Evolutionary conservation across 2,113 vertebrate genomes (phyloP).

Genomic region (Xenopus borealis): DNA sequence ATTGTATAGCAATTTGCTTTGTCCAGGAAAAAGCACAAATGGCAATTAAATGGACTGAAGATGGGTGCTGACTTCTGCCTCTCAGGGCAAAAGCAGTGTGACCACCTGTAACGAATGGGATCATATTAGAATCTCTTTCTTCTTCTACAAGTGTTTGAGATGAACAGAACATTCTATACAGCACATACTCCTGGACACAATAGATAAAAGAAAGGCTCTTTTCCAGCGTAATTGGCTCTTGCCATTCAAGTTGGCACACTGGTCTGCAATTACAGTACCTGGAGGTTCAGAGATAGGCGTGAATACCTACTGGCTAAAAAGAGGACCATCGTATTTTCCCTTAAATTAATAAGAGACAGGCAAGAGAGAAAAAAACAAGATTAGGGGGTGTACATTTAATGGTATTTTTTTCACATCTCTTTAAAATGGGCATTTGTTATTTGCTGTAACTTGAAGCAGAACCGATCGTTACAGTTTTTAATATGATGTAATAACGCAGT

Average conservation of each 20-base stretch:
- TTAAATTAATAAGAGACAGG: not conserved
- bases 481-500: too few species aligned
- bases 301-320: not conserved
- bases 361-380: not conserved
- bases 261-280: not conserved
- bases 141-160: slow-evolving; percentile 23
- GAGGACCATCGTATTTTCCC: not conserved
- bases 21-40: slow-evolving; percentile 34
- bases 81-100: slow-evolving; percentile 6
- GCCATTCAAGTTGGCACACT: not conserved
- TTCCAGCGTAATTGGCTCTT: not conserved
- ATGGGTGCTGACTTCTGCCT: slow-evolving; percentile 3
- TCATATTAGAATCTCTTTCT: slow-evolving; percentile 22
- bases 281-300: not conserved
- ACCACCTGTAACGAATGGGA: slow-evolving; percentile 36
- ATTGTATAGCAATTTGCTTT: slow-evolving; percentile 8
- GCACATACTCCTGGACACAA: not conserved
- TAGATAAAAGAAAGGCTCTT: slow-evolving; percentile 4
- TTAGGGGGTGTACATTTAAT: not conserved
- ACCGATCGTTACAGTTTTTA: too few species aligned
- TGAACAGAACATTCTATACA: slow-evolving; percentile 11
- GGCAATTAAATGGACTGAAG: slow-evolving; percentile 32
- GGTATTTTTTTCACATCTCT: not conserved
- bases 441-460: not conserved
- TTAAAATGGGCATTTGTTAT: not conserved